A percentile compares a stretch with the other conserved stretches of the same genome.
These are phyloP conservation scores for Chlorodrepanis virens DNA, from an alignment of 2,113 vertebrate species.

Conservation along the genomic window DNA sequence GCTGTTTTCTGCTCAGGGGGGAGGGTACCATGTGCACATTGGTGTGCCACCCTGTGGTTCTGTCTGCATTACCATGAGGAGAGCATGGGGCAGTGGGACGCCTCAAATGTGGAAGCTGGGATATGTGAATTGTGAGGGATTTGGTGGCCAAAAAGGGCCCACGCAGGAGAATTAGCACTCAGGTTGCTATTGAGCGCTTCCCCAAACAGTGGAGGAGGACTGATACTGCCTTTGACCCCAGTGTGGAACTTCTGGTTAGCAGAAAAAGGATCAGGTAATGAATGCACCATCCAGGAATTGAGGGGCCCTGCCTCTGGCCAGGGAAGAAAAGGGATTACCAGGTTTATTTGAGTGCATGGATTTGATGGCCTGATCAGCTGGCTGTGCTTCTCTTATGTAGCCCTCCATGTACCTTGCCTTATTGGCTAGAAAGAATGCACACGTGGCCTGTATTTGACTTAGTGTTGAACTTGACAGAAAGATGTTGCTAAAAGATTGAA, in stretches of 20 bases:
- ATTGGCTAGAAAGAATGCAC: neutral
- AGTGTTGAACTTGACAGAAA: neutral
- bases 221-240: neutral
- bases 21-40: neutral
- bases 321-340: neutral
- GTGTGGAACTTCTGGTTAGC: neutral
- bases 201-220: neutral
- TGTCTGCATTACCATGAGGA: fast-evolving
- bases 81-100: neutral
- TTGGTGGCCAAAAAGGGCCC: neutral
- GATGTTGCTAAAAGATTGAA: neutral
- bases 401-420: neutral
- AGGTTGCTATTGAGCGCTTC: neutral
- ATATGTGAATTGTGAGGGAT: neutral
- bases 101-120: neutral
- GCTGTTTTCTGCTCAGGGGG: neutral
- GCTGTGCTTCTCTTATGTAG: neutral
- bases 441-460: neutral
- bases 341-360: neutral
- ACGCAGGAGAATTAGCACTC: neutral
- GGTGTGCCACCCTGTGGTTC: neutral
- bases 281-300: neutral
- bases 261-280: neutral
- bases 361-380: neutral
- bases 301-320: neutral